phyloP scores from a whole-genome alignment of 92 coral and sea anemone genomes.

The Ricordea florida region DNA sequence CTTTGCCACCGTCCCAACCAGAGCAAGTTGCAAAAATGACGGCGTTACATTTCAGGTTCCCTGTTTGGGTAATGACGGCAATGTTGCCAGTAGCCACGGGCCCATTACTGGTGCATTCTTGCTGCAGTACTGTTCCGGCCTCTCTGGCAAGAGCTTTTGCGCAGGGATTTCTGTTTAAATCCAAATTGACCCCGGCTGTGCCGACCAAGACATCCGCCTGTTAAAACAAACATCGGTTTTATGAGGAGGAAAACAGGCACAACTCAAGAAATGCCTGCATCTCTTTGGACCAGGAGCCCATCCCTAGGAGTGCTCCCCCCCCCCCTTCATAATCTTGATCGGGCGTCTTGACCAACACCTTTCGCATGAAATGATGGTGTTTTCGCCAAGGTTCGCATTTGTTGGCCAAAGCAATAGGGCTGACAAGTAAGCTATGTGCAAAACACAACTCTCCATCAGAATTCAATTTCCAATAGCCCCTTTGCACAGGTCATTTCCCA shows the following conservation, averaged over 20 bases:
- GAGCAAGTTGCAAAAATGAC: conserved; percentile 63
- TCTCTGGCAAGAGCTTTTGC: conserved; percentile 60
- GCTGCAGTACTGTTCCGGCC: conserved; percentile 72
- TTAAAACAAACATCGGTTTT: not conserved
- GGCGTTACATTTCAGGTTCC: conserved; percentile 45
- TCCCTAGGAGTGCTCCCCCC: too few relatives aligned
- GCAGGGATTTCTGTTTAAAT: conserved; percentile 60
- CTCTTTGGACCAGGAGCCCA: too few relatives aligned
- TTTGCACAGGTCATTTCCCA: too few relatives aligned
- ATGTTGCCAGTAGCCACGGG: conserved; percentile 57
- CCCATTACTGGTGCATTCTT: conserved; percentile 43
- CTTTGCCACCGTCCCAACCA: conserved; percentile 45
- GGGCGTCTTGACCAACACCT: too few relatives aligned
- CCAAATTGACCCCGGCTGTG: conserved; percentile 60
- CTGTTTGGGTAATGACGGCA: conserved; percentile 34
- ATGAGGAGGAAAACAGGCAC: not conserved
- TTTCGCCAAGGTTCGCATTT: too few relatives aligned
- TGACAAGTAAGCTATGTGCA: too few relatives aligned
- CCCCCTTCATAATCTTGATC: too few relatives aligned
- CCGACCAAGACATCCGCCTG: conserved; percentile 76
- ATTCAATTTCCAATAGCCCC: too few relatives aligned
- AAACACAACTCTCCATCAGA: too few relatives aligned
- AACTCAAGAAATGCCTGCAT: not conserved
- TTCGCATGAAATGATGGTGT: too few relatives aligned
- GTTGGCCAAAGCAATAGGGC: too few relatives aligned